phyloP scores from a whole-genome alignment of 2,113 vertebrate species.

The Rhinichthys klamathensis region DNA sequence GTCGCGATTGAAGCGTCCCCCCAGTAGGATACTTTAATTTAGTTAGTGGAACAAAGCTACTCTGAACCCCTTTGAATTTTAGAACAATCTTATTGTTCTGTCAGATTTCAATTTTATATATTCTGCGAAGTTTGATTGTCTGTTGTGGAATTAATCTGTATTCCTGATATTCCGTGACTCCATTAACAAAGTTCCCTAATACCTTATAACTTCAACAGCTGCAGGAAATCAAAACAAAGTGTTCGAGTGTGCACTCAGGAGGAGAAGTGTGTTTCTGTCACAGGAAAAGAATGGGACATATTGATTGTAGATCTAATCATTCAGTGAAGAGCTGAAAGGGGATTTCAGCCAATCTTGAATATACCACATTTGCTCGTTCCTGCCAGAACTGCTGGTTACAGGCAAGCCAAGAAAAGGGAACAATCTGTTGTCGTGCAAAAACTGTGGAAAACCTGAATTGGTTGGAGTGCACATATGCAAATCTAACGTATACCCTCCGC shows the following conservation, averaged over 20 bases:
- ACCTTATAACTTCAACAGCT: conserved; percentile 8
- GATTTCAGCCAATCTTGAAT: conserved; percentile 40
- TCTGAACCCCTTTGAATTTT: neutral
- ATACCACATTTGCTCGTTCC: neutral
- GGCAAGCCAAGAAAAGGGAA: neutral
- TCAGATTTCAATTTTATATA: neutral
- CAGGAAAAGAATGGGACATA: conserved; percentile 43
- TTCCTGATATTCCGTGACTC: neutral
- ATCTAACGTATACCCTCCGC: neutral
- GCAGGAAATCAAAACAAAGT: conserved; percentile 30
- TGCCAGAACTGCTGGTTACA: neutral
- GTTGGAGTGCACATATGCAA: neutral
- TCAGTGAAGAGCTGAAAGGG: conserved; percentile 38
- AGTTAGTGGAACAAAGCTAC: conserved; percentile 11
- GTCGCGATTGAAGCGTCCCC: neutral
- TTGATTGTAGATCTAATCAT: conserved; percentile 59
- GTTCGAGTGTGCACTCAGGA: conserved; percentile 4
- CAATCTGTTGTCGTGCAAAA: neutral
- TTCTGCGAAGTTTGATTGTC: neutral
- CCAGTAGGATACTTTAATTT: conserved; percentile 23
- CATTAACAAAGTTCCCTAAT: neutral
- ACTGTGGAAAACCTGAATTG: neutral
- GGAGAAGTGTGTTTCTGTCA: conserved; percentile 36
- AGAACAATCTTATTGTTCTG: neutral
- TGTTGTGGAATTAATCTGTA: neutral